Percentiles rank a stretch among this genome's conserved stretches.
These are phyloP conservation scores for Tretioscincus oriximinensis DNA, from an alignment of 2,113 vertebrate species.

Conservation along the genomic window DNA sequence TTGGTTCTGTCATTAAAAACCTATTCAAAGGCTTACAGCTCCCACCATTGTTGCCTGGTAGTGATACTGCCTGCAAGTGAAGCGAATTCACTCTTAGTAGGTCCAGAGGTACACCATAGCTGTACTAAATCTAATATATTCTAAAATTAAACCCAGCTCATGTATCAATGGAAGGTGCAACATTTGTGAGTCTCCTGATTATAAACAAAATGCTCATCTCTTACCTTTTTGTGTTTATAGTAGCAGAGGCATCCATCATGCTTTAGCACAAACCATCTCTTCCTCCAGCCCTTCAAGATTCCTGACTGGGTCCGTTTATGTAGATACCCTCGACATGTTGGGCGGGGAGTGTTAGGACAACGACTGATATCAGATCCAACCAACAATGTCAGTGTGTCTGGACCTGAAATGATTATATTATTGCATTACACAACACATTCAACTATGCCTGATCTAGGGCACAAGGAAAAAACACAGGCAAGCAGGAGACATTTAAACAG, in stretches of 20 bases:
- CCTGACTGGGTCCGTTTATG: constrained; percentile 87
- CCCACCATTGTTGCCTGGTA: too few relatives aligned
- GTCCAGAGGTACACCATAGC: not conserved
- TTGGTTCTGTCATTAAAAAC: too few relatives aligned
- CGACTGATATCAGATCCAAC: constrained; percentile 88
- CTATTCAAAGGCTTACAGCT: too few relatives aligned
- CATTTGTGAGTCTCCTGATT: not conserved
- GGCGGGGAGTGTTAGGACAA: constrained; percentile 82
- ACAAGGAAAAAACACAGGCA: not conserved
- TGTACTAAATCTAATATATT: not conserved
- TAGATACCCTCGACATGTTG: constrained; percentile 85
- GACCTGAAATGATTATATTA: constrained; percentile 69
- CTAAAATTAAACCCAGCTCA: not conserved
- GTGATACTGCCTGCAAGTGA: not conserved
- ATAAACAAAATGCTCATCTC: not conserved
- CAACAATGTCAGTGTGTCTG: constrained; percentile 82
- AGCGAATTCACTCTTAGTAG: not conserved
- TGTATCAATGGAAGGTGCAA: not conserved
- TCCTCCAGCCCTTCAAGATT: constrained; percentile 90
- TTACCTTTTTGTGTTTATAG: constrained; percentile 89
- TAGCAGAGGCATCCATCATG: constrained; percentile 85
- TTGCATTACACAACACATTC: not conserved
- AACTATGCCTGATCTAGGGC: not conserved
- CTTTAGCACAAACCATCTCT: constrained; percentile 90
- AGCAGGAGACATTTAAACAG: too few relatives aligned